phyloP scores from a whole-genome alignment of 2,113 vertebrate genomes.

The Barnardius zonarius region DNA sequence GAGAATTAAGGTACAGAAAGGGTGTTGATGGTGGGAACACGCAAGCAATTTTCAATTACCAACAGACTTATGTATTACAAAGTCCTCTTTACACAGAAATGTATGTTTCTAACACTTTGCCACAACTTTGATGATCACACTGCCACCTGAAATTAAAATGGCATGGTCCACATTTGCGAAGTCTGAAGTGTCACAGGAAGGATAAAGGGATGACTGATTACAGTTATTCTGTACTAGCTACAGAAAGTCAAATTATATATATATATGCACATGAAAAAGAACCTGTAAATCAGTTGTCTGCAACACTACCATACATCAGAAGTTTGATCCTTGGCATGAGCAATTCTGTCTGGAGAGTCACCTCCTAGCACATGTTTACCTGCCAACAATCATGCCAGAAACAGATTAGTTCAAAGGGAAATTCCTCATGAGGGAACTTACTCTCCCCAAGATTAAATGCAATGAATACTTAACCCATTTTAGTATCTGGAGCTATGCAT shows the following conservation, averaged over 20 bases:
- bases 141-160: background rate
- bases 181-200: background rate
- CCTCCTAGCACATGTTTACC: background rate
- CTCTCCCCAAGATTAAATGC: background rate
- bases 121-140: background rate
- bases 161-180: background rate
- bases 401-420: background rate
- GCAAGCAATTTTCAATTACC: background rate
- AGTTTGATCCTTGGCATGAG: background rate
- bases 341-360: background rate
- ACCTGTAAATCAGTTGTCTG: background rate
- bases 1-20: background rate
- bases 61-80: background rate
- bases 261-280: background rate
- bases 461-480: background rate
- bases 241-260: background rate
- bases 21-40: background rate
- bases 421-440: background rate
- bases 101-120: background rate
- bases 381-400: background rate
- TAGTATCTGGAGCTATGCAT: background rate
- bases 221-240: background rate
- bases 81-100: background rate
- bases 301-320: background rate
- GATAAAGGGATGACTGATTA: background rate